Base-by-base conservation (phyloP, 2,888 invertebrate species). In the Barypeithes pellucidus region DNA sequence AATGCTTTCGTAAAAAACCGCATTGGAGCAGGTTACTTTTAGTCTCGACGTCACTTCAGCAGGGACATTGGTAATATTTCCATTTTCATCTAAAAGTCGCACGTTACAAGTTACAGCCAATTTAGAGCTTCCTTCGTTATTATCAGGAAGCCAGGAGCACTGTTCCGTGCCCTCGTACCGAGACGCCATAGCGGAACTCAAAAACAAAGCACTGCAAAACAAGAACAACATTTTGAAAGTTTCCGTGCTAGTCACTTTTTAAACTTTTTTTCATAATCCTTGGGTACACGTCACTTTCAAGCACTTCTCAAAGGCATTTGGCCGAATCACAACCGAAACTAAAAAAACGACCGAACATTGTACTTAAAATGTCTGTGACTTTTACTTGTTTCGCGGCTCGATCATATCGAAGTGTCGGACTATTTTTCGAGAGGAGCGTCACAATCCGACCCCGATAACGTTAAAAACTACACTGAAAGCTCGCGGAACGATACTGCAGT, bases 1-100 rank as follows among this genome's bases (percentile, higher is more conserved):
- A 72, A 91, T 90, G 87, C 95, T 95, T 87, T 95, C 95, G 82
- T 93, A 93, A 72, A 93, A 89, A 80, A 94, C 88, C 75, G 92
- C 90, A 82, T 93, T 91, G 85, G 92, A 93, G 87, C 96, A 96
- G 81, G 91, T 90, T 77, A 96, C 89, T 78, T 91, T 89, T 77
- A 96, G 87, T 76, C 90, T 90, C 77, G 91, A 90, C 50, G 94
- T 93, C 63, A 92, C 91, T 83, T 95, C 95, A 47, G 92, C 88
- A 69, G 90, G 90, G 62, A 91, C 86, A 50, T 90, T 88, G 76
- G 90, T 90, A 73, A 92, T 88, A 81, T 92, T 92, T 79, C 90
- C 89, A 59, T 91, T 90, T 67, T 90, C 89, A 77, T 94, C 94
- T 74, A 94, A 89, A 77, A 92, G 91, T 77, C 93, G 89, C 81